Evolutionary conservation across 53 echinoderm and acorn worm species (phyloP).

Genomic region (Apostichopus leukothele): DNA sequence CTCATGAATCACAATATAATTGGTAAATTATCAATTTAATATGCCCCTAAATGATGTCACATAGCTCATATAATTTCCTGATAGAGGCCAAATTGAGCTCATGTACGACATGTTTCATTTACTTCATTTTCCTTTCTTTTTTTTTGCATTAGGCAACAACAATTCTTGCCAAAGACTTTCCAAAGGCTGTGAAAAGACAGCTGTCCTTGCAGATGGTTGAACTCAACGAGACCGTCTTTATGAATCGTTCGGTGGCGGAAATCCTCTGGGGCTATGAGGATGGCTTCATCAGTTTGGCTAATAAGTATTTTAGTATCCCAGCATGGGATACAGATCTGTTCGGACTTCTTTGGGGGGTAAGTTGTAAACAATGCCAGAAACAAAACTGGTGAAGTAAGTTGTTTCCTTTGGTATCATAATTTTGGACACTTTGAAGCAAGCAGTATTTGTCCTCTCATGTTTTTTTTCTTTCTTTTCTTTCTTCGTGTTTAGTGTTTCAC

Average conservation of each 20-base stretch:
- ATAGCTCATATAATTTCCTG: too few relatives aligned
- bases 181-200: not conserved
- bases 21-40: too few relatives aligned
- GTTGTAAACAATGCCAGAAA: constrained; percentile 7
- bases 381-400: too few relatives aligned
- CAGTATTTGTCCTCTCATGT: too few relatives aligned
- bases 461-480: too few relatives aligned
- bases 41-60: too few relatives aligned
- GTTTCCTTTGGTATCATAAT: too few relatives aligned
- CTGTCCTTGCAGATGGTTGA: constrained; percentile 24
- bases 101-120: too few relatives aligned
- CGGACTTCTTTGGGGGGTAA: constrained; percentile 78
- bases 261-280: constrained; percentile 95
- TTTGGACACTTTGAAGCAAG: too few relatives aligned
- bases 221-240: constrained; percentile 58
- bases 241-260: constrained; percentile 60
- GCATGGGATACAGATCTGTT: constrained; percentile 65
- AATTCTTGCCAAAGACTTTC: constrained; percentile 21
- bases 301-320: constrained; percentile 61
- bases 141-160: constrained; percentile 4
- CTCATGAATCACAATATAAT: too few relatives aligned
- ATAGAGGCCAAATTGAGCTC: too few relatives aligned
- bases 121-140: not conserved
- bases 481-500: too few relatives aligned
- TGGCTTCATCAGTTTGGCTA: constrained; percentile 63